Conservation (phyloP, 1,140 invertebrate genomes). For the Scaptodrosophila lebanonensis region DNA sequence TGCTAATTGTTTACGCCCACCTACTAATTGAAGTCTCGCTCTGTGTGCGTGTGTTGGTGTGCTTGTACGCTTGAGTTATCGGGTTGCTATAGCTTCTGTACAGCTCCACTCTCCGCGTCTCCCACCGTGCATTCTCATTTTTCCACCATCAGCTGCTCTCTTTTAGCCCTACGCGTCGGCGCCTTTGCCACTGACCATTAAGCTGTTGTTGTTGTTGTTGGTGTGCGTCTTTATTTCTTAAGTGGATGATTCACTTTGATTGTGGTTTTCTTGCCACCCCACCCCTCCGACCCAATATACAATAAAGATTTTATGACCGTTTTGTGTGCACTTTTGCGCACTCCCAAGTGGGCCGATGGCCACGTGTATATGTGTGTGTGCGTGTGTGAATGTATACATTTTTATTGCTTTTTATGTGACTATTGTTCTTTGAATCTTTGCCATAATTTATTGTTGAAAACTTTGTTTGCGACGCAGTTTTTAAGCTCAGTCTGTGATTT, state of each 20-base stretch:
- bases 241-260: slow-evolving; percentile 68
- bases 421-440: slow-evolving; percentile 35
- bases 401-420: slow-evolving; percentile 9
- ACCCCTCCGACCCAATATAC: too few species aligned
- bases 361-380: neutral
- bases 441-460: slow-evolving; percentile 29
- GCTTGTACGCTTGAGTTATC: slow-evolving; percentile 17
- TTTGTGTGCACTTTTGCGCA: neutral
- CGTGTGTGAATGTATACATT: neutral
- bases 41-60: slow-evolving; percentile 5
- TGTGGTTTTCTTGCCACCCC: slow-evolving; percentile 21
- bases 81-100: slow-evolving; percentile 1
- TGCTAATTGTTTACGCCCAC: slow-evolving; percentile 65
- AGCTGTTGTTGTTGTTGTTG: too few species aligned
- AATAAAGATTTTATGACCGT: slow-evolving; percentile 17
- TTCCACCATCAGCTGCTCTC: neutral
- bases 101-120: slow-evolving; percentile 12
- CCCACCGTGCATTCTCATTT: neutral
- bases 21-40: slow-evolving; percentile 15
- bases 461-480: slow-evolving; percentile 29
- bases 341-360: neutral
- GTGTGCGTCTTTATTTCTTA: slow-evolving; percentile 52
- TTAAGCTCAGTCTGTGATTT: slow-evolving; percentile 13
- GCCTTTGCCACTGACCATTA: slow-evolving; percentile 37
- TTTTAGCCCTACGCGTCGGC: slow-evolving; percentile 37